Conservation (phyloP, 1,140 invertebrate species). For the Cydia pomonella region DNA sequence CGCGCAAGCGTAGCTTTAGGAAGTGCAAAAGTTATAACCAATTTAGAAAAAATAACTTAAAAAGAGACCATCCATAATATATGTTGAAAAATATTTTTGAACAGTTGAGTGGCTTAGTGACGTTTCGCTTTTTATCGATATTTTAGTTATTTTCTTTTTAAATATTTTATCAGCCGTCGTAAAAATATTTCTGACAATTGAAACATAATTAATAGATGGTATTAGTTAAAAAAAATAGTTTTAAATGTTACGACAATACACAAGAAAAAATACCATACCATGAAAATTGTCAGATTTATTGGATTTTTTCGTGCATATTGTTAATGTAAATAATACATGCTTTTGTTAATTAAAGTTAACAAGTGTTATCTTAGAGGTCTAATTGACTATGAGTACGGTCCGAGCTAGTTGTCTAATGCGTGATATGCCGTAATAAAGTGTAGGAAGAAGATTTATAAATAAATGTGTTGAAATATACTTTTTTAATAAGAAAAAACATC, state of each 20-base stretch:
- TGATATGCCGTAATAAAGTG: constrained; percentile 45
- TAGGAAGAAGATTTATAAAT: constrained; percentile 38
- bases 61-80: not conserved
- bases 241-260: constrained; percentile 6
- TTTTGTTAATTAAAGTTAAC: constrained; percentile 31
- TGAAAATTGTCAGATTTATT: not conserved
- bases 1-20: not conserved
- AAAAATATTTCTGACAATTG: not conserved
- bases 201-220: constrained; percentile 8
- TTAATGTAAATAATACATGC: not conserved
- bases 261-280: not conserved
- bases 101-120: not conserved
- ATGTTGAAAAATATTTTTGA: not conserved
- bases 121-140: not conserved
- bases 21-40: constrained; percentile 21
- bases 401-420: constrained; percentile 35
- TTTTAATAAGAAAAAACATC: constrained; percentile 19
- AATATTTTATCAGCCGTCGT: not conserved
- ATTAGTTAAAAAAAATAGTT: not conserved
- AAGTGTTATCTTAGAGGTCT: constrained; percentile 31
- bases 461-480: constrained; percentile 41
- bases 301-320: not conserved
- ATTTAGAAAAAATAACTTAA: constrained; percentile 10
- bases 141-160: not conserved
- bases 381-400: constrained; percentile 33